Evolutionary conservation across 2,888 invertebrate species (phyloP), one percentile per base, ranked within the genome.

Genomic region (Anodontia alba): DNA sequence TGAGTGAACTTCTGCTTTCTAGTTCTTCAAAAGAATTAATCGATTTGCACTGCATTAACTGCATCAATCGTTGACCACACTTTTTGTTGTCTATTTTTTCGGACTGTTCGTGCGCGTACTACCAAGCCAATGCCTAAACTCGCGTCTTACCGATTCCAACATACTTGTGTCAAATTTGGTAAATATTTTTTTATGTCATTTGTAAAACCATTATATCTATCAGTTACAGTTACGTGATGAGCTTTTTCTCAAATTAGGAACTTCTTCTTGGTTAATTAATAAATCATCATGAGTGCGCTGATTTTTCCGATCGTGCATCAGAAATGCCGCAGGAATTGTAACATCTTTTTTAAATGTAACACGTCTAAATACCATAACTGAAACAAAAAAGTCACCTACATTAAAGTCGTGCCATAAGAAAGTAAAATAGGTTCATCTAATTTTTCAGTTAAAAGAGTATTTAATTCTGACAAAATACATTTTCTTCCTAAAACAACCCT

Each of bases 381-480:
- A 57, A 17, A 57, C 26, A 29, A 57, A 57, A 29, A 29, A 29
- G 57, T 29, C 29, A 26, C 57, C 57, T 57, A 57, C 29, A 57
- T 57, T 57, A 57, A 57, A 23, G 57, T 57, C 12, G 57, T 57
- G 57, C 26, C 57, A 29, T 57, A 57, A 5, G 57, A 57, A 23
- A 57, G 29, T 26, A 57, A 7, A 26, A 26, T 26, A 12, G 57
- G 57, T 26, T 57, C 57, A 26, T 57, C 57, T 26, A 26, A 57
- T 29, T 57, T 57, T 3, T 23, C 26, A 29, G 23, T 26, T 29
- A 29, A 57, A 7, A 57, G 2, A 26, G 26, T 23, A 15, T 57
- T 57, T n/a, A 57, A 23, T 26, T 57, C 57, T 17, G 23, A 29
- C 3, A 57, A 57, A 8, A 57, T 29, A 7, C 26, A 17, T 57